These are phyloP conservation scores for Oscheius sp. DNA, from an alignment of 2,888 invertebrate species.

Conservation along the genomic window DNA sequence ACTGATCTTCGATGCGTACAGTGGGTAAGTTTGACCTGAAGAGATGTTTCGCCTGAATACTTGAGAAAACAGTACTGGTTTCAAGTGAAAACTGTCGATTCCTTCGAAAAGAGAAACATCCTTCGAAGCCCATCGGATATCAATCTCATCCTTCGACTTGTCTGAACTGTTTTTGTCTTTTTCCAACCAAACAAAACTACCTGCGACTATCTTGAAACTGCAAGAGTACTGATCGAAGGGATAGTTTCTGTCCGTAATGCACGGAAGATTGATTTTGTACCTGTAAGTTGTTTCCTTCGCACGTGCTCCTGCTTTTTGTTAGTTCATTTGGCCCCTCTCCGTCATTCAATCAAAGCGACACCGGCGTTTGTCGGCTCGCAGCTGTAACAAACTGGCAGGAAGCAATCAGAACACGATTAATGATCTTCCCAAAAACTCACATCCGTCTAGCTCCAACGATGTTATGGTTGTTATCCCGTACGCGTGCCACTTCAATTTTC, in stretches of 20 bases:
- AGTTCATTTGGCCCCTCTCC: background rate
- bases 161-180: background rate
- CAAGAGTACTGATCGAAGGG: conserved; percentile 26
- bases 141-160: conserved; percentile 22
- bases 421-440: conserved; percentile 8
- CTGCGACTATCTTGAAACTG: conserved; percentile 26
- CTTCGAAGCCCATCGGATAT: conserved; percentile 26
- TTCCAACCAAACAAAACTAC: background rate
- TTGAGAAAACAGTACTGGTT: background rate
- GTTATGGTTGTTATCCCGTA: conserved; percentile 20
- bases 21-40: conserved; percentile 8
- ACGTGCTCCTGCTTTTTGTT: background rate
- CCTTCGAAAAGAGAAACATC: background rate
- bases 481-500: conserved; percentile 21
- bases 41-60: background rate
- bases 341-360: conserved; percentile 33
- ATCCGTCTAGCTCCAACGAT: conserved; percentile 8
- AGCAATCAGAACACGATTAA: conserved; percentile 23
- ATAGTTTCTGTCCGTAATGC: conserved; percentile 5
- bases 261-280: conserved; percentile 14
- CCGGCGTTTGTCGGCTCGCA: conserved; percentile 26
- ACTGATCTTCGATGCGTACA: conserved; percentile 14
- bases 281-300: background rate
- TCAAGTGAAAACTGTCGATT: conserved; percentile 20
- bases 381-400: conserved; percentile 28